Evolutionary conservation across 2,888 invertebrate genomes (phyloP).

Genomic region (Oxyscelio sp.): DNA sequence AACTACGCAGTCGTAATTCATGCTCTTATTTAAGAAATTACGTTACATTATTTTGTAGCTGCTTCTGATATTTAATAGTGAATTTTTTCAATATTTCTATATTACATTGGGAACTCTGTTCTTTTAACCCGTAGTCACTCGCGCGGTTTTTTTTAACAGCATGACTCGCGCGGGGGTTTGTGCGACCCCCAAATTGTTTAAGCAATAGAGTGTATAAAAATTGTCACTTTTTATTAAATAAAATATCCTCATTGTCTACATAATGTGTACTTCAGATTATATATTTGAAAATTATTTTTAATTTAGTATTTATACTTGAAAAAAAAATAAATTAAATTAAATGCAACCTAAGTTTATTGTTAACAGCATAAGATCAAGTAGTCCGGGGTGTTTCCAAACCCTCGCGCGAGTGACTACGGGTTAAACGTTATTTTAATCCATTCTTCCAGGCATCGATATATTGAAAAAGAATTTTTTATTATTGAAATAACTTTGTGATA

Average conservation of each 20-base stretch:
- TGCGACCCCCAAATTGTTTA: neutral
- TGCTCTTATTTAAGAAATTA: too few species aligned
- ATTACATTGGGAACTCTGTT: too few species aligned
- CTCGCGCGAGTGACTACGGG: neutral
- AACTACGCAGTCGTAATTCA: too few species aligned
- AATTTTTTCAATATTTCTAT: too few species aligned
- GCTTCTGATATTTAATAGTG: too few species aligned
- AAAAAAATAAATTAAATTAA: neutral
- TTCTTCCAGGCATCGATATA: too few species aligned
- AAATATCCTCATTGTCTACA: neutral
- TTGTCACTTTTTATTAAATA: neutral
- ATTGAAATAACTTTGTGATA: too few species aligned
- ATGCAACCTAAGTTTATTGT: neutral
- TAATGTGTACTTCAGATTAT: slow-evolving; percentile 2
- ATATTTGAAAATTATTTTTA: slow-evolving; percentile 4
- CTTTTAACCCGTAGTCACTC: slow-evolving; percentile 7
- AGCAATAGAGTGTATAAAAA: neutral
- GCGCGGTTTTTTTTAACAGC: neutral
- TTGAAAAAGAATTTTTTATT: too few species aligned
- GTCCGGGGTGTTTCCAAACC: neutral
- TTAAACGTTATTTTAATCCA: too few species aligned
- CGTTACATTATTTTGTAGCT: too few species aligned
- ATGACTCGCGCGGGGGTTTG: neutral
- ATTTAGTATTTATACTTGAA: slow-evolving; percentile 4
- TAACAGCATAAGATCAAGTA: neutral